Base-by-base conservation (phyloP, 2,888 invertebrate genomes). In the Andrena bucephala region DNA sequence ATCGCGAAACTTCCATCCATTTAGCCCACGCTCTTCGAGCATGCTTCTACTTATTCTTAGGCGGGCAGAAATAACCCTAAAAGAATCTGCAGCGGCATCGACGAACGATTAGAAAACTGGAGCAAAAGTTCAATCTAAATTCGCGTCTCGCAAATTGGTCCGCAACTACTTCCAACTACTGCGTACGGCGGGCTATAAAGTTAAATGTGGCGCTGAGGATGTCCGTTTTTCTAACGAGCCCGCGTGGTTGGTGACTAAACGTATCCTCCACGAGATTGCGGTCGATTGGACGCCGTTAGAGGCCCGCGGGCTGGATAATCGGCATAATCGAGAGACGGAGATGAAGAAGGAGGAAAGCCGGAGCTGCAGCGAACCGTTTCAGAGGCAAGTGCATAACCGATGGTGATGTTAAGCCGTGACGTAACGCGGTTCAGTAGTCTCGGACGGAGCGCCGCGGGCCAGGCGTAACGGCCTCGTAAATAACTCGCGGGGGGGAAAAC, bases 1-100 rank as follows among this genome's bases (percentile, higher is more conserved):
- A 85, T 85, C 81, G 78, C 48, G 73, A 68, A 85, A 80, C 70
- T 83, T 83, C 67, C 50, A 54, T 8, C 29, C 29, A 33, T 57
- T 75, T 20, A 31, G 20, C 63, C 27, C 54, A 7, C 27, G 6
- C 54, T 59, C 20, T 57, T 65, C 71, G 59, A 52, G 24, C 67
- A 20, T 60, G 33, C 67, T 77, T 27, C 57, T 10, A 27, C 24
- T 57, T 57, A 20, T 10, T 24, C 31, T 31, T 29, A 29, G 16
- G 7, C 29, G 8, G 33, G n/a, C 20, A 62, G 36, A 62, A 36
- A 36, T 62, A 62, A 13, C 36, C 20, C 20, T 7, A 6, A 20
- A 2, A 20, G 10, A 36, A 20, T 20, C 16, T 10, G 10, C 20
- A 3, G 2, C n/a, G n/a, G 16, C 16, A 16, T 27, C 59, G 29